Percentiles rank a stretch among this genome's conserved stretches.
Evolutionary conservation across 2,113 vertebrate genomes (phyloP).

Genomic region (Hiodon alosoides): DNA sequence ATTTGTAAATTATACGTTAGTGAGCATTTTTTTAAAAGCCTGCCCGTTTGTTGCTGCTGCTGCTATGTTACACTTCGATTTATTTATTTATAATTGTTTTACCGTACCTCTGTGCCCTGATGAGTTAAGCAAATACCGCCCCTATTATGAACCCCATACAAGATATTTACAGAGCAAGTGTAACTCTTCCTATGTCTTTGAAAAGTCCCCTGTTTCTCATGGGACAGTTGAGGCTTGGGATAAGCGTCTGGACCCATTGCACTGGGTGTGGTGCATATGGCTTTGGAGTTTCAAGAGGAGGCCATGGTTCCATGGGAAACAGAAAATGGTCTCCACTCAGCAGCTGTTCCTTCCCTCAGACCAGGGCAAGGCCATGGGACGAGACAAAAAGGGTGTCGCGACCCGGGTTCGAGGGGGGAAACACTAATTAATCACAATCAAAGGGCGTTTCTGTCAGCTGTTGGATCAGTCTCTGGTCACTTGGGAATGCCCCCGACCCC

Average conservation of each 20-base stretch:
- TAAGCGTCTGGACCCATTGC: neutral
- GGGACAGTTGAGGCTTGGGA: neutral
- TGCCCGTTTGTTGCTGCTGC: too few species aligned
- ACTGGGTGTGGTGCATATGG: constrained; percentile 39
- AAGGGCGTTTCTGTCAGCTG: constrained; percentile 61
- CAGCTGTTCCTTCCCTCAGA: constrained; percentile 59
- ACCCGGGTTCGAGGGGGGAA: constrained; percentile 28
- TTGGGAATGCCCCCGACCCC: constrained; percentile 59
- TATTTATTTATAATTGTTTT: too few species aligned
- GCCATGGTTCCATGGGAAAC: constrained; percentile 46
- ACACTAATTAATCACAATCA: constrained; percentile 64
- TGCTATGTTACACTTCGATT: too few species aligned
- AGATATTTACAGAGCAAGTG: too few species aligned
- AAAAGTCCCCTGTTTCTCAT: neutral
- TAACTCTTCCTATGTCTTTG: too few species aligned
- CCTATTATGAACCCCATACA: neutral
- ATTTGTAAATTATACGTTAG: too few species aligned
- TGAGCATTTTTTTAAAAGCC: too few species aligned
- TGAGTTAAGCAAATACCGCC: neutral
- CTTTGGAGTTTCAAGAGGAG: constrained; percentile 36
- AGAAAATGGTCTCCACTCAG: constrained; percentile 45
- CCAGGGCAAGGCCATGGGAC: constrained; percentile 44
- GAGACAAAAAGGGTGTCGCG: constrained; percentile 20
- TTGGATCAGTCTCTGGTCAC: constrained; percentile 58
- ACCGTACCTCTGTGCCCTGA: too few species aligned